A percentile compares a stretch with the other conserved stretches of the same genome.
Conservation (phyloP, 2,113 vertebrate genomes). For the Salvator merianae region DNA sequence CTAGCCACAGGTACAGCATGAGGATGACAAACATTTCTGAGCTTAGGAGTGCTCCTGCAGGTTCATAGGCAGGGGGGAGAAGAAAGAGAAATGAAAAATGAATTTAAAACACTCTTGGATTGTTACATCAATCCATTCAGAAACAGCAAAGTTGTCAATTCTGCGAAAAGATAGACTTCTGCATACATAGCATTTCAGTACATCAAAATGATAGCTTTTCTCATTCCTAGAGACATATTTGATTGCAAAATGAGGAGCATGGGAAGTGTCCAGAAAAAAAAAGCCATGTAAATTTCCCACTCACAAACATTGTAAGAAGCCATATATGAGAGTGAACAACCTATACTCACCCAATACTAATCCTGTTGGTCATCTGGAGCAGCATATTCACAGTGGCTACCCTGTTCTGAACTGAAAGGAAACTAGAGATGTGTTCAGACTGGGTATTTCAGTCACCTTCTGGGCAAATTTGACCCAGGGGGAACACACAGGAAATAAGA, state of each 20-base stretch:
- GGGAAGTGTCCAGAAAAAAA: not conserved
- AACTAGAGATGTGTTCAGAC: too few species aligned
- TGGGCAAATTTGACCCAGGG: too few species aligned
- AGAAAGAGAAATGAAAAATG: constrained; percentile 20
- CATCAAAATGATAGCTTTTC: not conserved
- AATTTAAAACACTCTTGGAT: constrained; percentile 43
- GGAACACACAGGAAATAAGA: too few species aligned
- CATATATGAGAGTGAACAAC: not conserved
- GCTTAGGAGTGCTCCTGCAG: constrained; percentile 88
- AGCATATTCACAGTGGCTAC: not conserved
- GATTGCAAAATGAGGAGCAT: not conserved
- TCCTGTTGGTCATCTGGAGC: not conserved
- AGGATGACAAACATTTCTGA: constrained; percentile 95
- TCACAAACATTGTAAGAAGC: too few species aligned
- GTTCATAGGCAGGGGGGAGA: not conserved
- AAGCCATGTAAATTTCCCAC: not conserved
- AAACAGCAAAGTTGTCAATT: not conserved
- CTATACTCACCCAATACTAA: not conserved
- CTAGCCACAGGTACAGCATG: constrained; percentile 98
- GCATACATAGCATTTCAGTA: not conserved
- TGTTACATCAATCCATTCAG: not conserved
- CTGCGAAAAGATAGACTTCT: constrained; percentile 2
- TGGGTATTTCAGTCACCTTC: too few species aligned
- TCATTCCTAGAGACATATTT: not conserved
- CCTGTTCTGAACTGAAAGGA: too few species aligned